Evolutionary conservation across 2,888 invertebrate species (phyloP).

Genomic region (Mellilla xanthometata): DNA sequence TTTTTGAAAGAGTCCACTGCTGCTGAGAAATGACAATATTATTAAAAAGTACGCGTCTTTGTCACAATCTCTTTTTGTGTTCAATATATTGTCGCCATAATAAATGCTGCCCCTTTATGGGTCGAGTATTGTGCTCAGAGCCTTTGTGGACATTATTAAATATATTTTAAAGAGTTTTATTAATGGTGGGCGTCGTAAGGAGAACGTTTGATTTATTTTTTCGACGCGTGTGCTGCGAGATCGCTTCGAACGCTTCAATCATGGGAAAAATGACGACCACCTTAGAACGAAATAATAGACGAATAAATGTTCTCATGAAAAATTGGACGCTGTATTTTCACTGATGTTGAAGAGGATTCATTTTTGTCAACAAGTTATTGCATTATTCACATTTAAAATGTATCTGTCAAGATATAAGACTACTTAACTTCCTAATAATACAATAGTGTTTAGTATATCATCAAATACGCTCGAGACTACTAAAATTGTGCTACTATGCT

Average conservation of each 20-base stretch:
- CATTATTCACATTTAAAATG: too few species aligned
- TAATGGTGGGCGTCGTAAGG: conserved; percentile 78
- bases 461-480: too few species aligned
- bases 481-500: too few species aligned
- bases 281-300: conserved; percentile 15
- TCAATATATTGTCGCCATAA: conserved; percentile 82
- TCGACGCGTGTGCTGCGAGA: conserved; percentile 77
- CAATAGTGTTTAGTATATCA: too few species aligned
- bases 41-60: conserved; percentile 82
- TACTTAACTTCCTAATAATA: too few species aligned
- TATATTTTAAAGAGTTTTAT: conserved; percentile 83
- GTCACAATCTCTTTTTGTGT: conserved; percentile 83
- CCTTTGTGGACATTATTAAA: conserved; percentile 82
- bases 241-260: conserved; percentile 70
- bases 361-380: too few species aligned
- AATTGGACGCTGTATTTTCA: too few species aligned
- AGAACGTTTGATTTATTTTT: conserved; percentile 80
- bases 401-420: too few species aligned
- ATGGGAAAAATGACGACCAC: conserved; percentile 43
- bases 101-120: conserved; percentile 81
- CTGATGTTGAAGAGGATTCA: too few species aligned
- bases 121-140: conserved; percentile 72
- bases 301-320: too few species aligned
- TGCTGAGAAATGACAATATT: conserved; percentile 83
- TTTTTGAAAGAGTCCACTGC: conserved; percentile 83